Evolutionary conservation across 2,113 vertebrate genomes (phyloP).

Genomic region (Brienomyrus brachyistius): DNA sequence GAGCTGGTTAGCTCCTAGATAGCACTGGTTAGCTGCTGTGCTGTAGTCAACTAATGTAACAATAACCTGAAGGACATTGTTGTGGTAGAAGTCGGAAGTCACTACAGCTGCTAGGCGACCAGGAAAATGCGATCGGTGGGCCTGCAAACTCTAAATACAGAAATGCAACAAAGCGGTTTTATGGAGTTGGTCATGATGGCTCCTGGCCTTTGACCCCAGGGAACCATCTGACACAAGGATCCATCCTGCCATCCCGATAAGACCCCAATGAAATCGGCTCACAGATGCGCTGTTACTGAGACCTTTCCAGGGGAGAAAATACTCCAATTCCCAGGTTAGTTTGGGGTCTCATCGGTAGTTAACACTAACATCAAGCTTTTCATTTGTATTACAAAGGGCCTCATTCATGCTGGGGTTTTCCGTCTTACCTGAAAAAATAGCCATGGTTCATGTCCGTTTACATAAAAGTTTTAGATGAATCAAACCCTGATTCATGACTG

Average conservation of each 20-base stretch:
- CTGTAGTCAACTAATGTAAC: too few relatives aligned
- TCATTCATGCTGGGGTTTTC: not conserved
- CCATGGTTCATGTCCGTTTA: not conserved
- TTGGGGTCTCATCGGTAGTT: not conserved
- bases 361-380: not conserved
- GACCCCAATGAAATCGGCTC: not conserved
- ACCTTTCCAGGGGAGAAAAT: not conserved
- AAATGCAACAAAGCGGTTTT: constrained; percentile 42
- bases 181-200: constrained; percentile 26
- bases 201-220: constrained; percentile 39
- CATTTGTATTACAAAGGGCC: not conserved
- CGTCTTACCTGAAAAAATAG: not conserved
- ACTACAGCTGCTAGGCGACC: not conserved
- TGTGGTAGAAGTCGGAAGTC: not conserved
- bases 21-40: not conserved
- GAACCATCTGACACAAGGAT: constrained; percentile 29
- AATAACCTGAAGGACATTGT: not conserved
- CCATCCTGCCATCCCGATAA: constrained; percentile 5
- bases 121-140: not conserved
- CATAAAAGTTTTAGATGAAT: not conserved
- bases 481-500: not conserved
- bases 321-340: not conserved
- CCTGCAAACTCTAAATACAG: constrained; percentile 30
- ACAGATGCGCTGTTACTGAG: not conserved
- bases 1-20: not conserved